Evolutionary conservation across 2,888 invertebrate genomes (phyloP), one percentile per base, ranked within the genome.

Genomic region (Onchidella celtica): DNA sequence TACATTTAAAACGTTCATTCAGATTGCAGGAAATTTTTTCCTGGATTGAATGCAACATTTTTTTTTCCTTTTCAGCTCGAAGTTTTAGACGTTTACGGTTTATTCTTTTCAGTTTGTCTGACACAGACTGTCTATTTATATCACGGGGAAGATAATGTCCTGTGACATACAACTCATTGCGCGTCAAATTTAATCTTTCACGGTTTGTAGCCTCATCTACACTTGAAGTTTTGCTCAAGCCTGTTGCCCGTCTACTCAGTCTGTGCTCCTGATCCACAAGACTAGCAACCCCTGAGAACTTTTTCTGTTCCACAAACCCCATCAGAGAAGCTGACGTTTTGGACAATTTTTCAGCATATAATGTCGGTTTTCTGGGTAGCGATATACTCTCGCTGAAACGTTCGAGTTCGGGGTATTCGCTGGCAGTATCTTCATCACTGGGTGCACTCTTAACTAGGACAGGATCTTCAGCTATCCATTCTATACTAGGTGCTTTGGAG

Each of bases 131-230:
- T 1, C 17, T 47, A 27, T 76, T 76, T 32, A 40, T 29, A 9
- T 65, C 32, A 21, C 76, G 29, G 2, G 65, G 65, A 32, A 40
- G 24, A 32, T 76, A 76, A 4, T 66, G 66, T 4, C 76, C 66
- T 0, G 38, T 65, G 47, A 76, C 47, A 32, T 76, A 76, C 14
- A 76, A 29, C 29, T 76, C 76, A 21, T 55, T 40, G 27, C 55
- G 17, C 2, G 65, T 65, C 65, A 76, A 34, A n/a, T 76, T 76
- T 29, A 76, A 32, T 27, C 11, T 76, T 17, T 14, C 38, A 17
- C 14, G 6, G 0, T 76, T 40, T 32, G 2, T 57, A 17, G 34
- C 2, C 1, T 34, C 21, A 2, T 66, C 57, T 3, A 34, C 1
- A 6, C 6, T 17, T 47, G 47, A 47, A 6, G 6, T 47, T 6